Evolutionary conservation across 2,113 vertebrate genomes (phyloP), one percentile per base, ranked within the genome.

Genomic region (Corythoichthys haematopterus): DNA sequence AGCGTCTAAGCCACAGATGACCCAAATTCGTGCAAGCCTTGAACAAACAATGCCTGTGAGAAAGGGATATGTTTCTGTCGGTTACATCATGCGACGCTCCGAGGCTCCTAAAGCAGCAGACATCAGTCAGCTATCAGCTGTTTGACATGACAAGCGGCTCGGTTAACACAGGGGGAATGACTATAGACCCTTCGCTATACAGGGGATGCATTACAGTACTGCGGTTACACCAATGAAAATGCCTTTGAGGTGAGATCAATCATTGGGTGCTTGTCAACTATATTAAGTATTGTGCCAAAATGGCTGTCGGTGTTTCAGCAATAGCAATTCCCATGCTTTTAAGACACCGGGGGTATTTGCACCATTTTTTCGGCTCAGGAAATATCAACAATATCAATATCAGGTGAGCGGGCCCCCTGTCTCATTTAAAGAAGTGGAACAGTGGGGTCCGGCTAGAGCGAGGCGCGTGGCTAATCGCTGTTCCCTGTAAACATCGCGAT

Each of bases 401-500:
- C 82, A 83, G 84, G 75, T 70, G 71, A 85, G 84, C 76, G 77
- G 75, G 79, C 67, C 80, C 72, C 81, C 76, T 81, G 86, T 85
- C 85, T 79, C 80, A 84, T 78, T 79, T 84, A 75, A 83, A 85
- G 72, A 85, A 87, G 81, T 86, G 85, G 85, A 88, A 87, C 85
- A 85, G 87, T 86, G 84, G 88, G 87, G 85, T 87, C 86, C 81
- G 7, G 76, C 80, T 78, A 13, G 78, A 87, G 76, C 68, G 55
- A 80, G 76, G 71, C 70, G 85, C 87, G 90, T 89, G 88, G 86
- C 89, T 78, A 91, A 91, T 90, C 83, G 85, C 84, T 82, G 84
- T 85, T 91, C 87, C 88, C 91, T 91, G 90, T 86, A 80, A 89
- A 88, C 83, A 91, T 91, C 88, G 86, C 88, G 91, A 92, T 92